phyloP scores from a whole-genome alignment of 2,797 vertebrate species.

The Diplodus sargus region DNA sequence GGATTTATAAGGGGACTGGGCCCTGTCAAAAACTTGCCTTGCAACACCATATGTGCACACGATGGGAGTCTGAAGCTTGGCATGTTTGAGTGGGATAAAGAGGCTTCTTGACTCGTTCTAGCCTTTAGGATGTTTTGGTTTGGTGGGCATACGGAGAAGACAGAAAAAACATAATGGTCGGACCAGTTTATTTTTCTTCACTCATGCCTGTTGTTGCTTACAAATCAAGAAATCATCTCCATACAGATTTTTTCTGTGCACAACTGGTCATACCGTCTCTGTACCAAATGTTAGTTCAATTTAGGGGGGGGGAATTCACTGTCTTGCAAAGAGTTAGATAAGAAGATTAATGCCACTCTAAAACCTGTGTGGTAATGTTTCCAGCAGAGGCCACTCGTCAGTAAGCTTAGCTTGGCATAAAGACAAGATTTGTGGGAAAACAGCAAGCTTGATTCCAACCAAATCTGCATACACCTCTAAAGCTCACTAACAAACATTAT shows the following conservation, averaged over 20 bases:
- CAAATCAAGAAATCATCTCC: background rate
- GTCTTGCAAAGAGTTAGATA: background rate
- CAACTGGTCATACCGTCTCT: background rate
- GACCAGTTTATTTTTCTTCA: background rate
- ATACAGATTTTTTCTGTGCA: background rate
- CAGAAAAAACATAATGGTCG: background rate
- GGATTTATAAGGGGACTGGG: constrained; percentile 64
- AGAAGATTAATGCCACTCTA: background rate
- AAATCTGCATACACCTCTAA: background rate
- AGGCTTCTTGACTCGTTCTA: constrained; percentile 15
- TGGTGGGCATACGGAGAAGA: constrained; percentile 2
- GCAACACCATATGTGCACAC: constrained; percentile 36
- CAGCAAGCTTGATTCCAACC: too few species aligned
- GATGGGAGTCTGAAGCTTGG: constrained; percentile 43
- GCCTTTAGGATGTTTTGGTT: constrained; percentile 23
- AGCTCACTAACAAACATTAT: background rate
- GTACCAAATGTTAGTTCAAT: background rate
- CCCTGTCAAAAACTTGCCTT: constrained; percentile 52
- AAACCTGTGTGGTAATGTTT: background rate
- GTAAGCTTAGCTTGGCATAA: background rate
- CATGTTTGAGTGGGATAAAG: constrained; percentile 6
- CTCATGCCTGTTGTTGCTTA: background rate
- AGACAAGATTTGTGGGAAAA: background rate
- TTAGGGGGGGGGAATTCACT: background rate
- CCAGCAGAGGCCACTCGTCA: background rate